phyloP scores from a whole-genome alignment of 2,113 vertebrate species.

The Cepphus grylle region DNA sequence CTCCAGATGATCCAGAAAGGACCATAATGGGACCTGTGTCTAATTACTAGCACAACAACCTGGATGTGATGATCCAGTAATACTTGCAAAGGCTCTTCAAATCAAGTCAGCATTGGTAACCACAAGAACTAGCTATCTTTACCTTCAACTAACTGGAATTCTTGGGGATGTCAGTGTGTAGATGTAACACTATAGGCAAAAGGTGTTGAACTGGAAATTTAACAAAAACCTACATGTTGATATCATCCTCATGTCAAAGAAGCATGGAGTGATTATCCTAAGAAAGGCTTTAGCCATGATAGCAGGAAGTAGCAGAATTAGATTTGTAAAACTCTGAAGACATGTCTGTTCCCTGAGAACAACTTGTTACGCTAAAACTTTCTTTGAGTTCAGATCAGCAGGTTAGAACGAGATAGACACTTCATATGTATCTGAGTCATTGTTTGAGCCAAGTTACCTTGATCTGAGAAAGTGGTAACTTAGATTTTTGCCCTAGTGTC shows the following conservation, averaged over 20 bases:
- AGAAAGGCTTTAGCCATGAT: neutral
- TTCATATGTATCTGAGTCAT: neutral
- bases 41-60: neutral
- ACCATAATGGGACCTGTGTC: neutral
- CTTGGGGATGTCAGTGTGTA: neutral
- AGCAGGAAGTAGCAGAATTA: neutral
- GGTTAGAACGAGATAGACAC: neutral
- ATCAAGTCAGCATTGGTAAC: neutral
- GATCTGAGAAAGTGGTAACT: neutral
- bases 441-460: neutral
- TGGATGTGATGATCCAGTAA: neutral
- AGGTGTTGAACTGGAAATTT: neutral
- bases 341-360: neutral
- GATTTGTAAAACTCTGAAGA: neutral
- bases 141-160: neutral
- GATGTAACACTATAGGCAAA: neutral
- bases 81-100: neutral
- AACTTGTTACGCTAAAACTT: neutral
- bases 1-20: neutral
- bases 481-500: neutral
- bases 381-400: neutral
- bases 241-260: neutral
- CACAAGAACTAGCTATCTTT: neutral
- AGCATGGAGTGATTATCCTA: rapidly evolving
- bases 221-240: neutral